Base-by-base conservation (phyloP, 2,113 vertebrate genomes). In the Oryzias javanicus region DNA sequence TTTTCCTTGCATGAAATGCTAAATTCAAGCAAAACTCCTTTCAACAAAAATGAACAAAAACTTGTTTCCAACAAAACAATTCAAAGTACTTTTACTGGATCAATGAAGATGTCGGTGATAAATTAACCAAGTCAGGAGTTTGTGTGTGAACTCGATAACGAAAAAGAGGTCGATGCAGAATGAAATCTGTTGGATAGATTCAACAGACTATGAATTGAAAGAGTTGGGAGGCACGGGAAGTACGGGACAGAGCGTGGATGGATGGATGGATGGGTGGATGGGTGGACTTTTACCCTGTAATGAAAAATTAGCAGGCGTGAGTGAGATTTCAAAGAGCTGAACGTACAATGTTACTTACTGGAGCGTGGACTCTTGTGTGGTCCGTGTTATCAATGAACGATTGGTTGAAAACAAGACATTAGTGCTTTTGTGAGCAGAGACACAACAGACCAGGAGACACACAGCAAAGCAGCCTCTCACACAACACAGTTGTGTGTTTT, bases 371-470 rank as follows among this genome's bases (percentile, higher is more conserved):
- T 92, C 91, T 92, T 88, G 92, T 87, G 89, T 79, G 89, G 89
- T 93, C 92, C 91, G 86, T 91, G 86, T 91, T 87, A 91, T 91
- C 91, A 93, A 91, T 88, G 88, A 91, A 87, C 88, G 74, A 88
- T 91, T 90, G 89, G 90, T 92, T 92, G 88, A 93, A 93, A 93
- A 93, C 90, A 93, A 93, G 92, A 93, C 92, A 93, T 93, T 93
- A 93, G 91, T 93, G 91, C 86, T 92, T 91, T 92, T 78, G 84
- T 86, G 86, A 90, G 89, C 86, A 91, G 74, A 90, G 86, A 92
- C 90, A 93, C 82, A 85, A 91, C 89, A 90, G 67, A 70, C 76
- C 72, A 72, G 77, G 83, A 88, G 89, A 92, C 90, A 89, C 88
- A 86, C 84, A 85, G 67, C 77, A 72, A 81, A 62, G 20, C 24